Base-by-base conservation (phyloP, 2,113 vertebrate species). In the Oncorhynchus mykiss region DNA sequence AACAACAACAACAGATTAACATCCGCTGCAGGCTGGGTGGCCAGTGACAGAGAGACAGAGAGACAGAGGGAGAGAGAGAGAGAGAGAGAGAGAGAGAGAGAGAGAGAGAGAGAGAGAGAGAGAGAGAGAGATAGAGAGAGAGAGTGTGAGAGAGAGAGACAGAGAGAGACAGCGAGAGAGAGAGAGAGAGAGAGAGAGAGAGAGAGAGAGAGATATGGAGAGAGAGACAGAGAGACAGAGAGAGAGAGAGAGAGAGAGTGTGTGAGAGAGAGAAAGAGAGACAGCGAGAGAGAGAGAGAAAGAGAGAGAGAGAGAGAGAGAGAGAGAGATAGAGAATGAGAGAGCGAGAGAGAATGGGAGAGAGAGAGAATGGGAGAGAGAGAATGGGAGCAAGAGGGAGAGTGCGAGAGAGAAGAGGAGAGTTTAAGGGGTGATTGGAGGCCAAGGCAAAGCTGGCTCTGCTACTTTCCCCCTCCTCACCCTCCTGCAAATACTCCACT, bases 401-500 rank as follows among this genome's bases (percentile, higher is more conserved):
- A 9, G 9, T 2, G 39, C 9, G 2, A 45, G 9, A 45, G 39
- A 45, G 39, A 11, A 57, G 29, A 31, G 51, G 67, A n/a, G 9
- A 45, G 39, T 45, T 45, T 45, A 45, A 34, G 65, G 77, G 84
- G 77, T 77, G 66, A 78, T 0, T 8, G 62, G 29, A 80, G 84
- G 83, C 81, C 80, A 77, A 45, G 39, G 39, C 67, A 73, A 74
- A 45, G 8, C 31, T 68, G 67, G 14, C 31, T 31, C 67, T 20
- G 25, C 31, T 6, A 59, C 66, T n/a, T 2, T 54, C 54, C n/a
- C 31, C 72, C 39, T 4, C 65, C 31, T 77, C 80, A 51, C 70
- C 49, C 69, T 20, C 74, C n/a, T 48, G 45, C 22, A 11, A 29
- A 69, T 59, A 74, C 74, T 77, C 66, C 70, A 73, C 75, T 77